Evolutionary conservation across 2,797 vertebrate genomes (phyloP), one percentile per base, ranked within the genome.

Genomic region (Crypturellus tataupa): DNA sequence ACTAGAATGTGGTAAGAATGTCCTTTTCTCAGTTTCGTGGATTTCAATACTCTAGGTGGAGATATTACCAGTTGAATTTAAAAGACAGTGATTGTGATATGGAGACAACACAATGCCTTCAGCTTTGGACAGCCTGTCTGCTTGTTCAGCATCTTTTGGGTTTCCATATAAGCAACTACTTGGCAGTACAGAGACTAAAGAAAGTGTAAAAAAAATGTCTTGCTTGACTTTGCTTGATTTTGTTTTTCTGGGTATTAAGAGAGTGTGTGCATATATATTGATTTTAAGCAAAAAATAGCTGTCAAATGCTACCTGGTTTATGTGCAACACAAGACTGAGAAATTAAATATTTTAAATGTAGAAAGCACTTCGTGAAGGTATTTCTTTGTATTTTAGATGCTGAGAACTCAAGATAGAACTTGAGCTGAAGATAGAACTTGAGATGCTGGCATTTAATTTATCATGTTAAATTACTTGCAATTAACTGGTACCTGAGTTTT

Each of bases 281-380:
- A 29, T 85, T 95, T 94, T 75, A 95, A 95, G 90, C 46, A 92
- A 87, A 95, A 93, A 93, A 68, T 60, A 92, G 53, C 7, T n/a
- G 55, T 75, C 49, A 78, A 49, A 78, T 29, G 53, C 24, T 87
- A 33, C 25, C 59, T 47, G 27, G 6, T 83, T 31, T 29, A 27
- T 0, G 4, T 33, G 40, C n/a, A 69, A 89, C 14, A 59, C 2
- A 95, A 83, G 93, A 87, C 3, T 40, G 29, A 90, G 39, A 68
- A 9, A 90, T 62, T 15, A 12, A 85, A 81, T 64, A 82, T 37
- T 4, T 67, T 67, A 85, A n/a, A 42, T 31, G 44, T 12, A 89
- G 33, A 78, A 80, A 85, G 37, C 58, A 85, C 69, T 60, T 78
- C 80, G 19, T 92, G 68, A 20, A 68, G 8, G 5, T 63, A 51